A percentile compares a stretch with the other conserved stretches of the same genome.
Conservation (phyloP, 2,113 vertebrate species). For the Melanotaenia duboulayi region DNA sequence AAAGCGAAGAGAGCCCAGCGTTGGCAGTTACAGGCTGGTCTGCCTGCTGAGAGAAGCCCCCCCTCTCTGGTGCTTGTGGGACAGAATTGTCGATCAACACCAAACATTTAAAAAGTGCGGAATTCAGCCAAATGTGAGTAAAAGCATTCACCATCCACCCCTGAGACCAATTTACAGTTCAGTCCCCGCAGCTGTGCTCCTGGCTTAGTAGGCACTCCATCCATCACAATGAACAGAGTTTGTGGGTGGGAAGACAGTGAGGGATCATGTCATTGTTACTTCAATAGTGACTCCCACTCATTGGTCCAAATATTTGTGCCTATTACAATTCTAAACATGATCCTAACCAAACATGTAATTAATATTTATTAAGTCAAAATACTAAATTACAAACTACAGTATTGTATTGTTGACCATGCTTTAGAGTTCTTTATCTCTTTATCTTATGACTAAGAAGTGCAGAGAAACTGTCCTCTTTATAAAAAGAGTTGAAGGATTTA, state of each 20-base stretch:
- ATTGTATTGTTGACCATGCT: too few relatives aligned
- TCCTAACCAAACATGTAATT: slow-evolving; percentile 1
- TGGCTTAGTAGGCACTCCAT: slow-evolving; percentile 50
- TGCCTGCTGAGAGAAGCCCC: not conserved
- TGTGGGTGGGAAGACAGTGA: slow-evolving; percentile 47
- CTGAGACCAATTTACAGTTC: slow-evolving; percentile 68
- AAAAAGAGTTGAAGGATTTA: too few relatives aligned
- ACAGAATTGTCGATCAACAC: slow-evolving; percentile 46
- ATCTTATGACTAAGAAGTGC: too few relatives aligned
- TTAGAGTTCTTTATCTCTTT: too few relatives aligned
- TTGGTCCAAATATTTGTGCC: not conserved
- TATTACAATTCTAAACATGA: not conserved
- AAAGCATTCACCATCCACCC: slow-evolving; percentile 43
- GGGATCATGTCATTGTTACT: slow-evolving; percentile 17
- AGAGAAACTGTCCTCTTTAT: too few relatives aligned
- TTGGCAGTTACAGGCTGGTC: not conserved
- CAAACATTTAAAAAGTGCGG: slow-evolving; percentile 42
- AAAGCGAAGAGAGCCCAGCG: not conserved
- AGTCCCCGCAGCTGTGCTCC: slow-evolving; percentile 66
- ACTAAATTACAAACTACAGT: too few relatives aligned
- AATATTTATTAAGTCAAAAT: too few relatives aligned
- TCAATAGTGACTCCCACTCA: slow-evolving; percentile 36
- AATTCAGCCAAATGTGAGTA: slow-evolving; percentile 46
- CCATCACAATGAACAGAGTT: slow-evolving; percentile 56
- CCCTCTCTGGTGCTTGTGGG: slow-evolving; percentile 7